Percentiles rank a stretch among this genome's conserved stretches.
These are phyloP conservation scores for Anagrus nilaparvatae DNA, from an alignment of 1,140 invertebrate species.

Conservation along the genomic window DNA sequence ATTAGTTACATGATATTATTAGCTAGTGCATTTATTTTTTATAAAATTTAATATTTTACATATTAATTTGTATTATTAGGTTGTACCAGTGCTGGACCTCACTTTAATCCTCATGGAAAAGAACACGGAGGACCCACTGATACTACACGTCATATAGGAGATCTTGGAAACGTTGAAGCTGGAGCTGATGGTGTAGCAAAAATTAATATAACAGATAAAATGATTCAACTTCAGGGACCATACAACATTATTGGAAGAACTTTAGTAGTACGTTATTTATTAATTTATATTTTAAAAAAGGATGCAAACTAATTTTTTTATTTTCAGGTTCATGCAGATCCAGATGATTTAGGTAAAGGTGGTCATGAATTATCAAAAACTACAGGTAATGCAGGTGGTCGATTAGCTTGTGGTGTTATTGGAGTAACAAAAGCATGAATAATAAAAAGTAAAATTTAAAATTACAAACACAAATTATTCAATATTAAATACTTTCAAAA, in stretches of 20 bases:
- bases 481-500: background rate
- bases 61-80: slow-evolving; percentile 43
- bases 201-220: slow-evolving; percentile 64
- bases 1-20: background rate
- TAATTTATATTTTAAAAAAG: slow-evolving; percentile 9
- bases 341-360: slow-evolving; percentile 89
- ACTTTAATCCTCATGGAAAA: slow-evolving; percentile 84
- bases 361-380: slow-evolving; percentile 89
- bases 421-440: slow-evolving; percentile 56
- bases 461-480: background rate
- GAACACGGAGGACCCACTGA: slow-evolving; percentile 78
- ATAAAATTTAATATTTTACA: slow-evolving; percentile 3
- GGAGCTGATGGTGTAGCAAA: slow-evolving; percentile 60
- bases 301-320: slow-evolving; percentile 14
- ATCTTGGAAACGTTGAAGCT: slow-evolving; percentile 83
- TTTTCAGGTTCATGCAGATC: slow-evolving; percentile 71
- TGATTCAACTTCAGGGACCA: slow-evolving; percentile 63
- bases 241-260: slow-evolving; percentile 81
- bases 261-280: slow-evolving; percentile 55
- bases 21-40: background rate
- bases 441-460: slow-evolving; percentile 14
- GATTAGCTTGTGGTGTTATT: slow-evolving; percentile 96
- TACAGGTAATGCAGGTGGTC: slow-evolving; percentile 93
- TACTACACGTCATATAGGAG: slow-evolving; percentile 72
- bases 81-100: slow-evolving; percentile 88